A percentile compares a stretch with the other conserved stretches of the same genome.
Conservation (phyloP, 1,140 invertebrate genomes). For the Brachionus asplanchnoidis region DNA sequence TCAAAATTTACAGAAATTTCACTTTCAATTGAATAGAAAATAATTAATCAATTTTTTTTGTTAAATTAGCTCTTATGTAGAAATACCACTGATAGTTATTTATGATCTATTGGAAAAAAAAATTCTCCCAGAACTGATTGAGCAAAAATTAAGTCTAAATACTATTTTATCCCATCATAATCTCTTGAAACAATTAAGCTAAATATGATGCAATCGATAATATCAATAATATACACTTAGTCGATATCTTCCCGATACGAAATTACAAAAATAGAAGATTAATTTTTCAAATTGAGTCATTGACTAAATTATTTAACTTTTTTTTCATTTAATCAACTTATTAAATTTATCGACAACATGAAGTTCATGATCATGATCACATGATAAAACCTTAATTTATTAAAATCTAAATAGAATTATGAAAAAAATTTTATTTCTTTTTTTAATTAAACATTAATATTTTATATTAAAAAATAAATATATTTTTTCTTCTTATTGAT, state of each 20-base stretch:
- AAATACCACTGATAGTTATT: neutral
- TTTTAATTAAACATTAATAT: no score
- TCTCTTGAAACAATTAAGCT: neutral
- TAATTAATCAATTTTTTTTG: slow-evolving; percentile 8
- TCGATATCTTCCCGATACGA: neutral
- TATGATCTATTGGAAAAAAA: neutral
- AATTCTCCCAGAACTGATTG: neutral
- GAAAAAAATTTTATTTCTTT: no score
- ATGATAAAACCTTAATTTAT: no score
- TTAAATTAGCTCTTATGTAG: neutral
- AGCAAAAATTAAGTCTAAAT: neutral
- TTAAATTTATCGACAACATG: neutral
- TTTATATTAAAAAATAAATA: no score
- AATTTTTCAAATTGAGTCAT: neutral
- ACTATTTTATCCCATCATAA: neutral
- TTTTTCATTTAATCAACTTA: neutral
- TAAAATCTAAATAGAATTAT: no score
- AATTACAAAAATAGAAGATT: neutral
- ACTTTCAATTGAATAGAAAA: neutral
- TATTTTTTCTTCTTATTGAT: neutral
- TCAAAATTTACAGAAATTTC: neutral
- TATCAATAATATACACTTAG: neutral
- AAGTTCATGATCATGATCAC: no score
- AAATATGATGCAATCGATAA: neutral
- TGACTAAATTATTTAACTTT: neutral